phyloP scores from a whole-genome alignment of 1,140 invertebrate genomes.

The Drosophila trapezifrons region DNA sequence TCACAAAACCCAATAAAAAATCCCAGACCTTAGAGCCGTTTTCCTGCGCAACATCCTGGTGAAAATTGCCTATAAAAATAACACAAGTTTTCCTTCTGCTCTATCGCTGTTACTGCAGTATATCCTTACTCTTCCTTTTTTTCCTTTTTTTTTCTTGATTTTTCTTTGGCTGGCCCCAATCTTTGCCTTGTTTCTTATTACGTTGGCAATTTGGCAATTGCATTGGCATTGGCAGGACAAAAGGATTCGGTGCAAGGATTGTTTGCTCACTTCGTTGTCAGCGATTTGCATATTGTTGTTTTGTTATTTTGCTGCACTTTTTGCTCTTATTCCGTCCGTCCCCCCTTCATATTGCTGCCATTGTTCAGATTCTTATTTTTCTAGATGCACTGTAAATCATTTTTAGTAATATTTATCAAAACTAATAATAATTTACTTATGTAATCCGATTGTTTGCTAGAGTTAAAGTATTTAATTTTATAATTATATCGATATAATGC shows the following conservation, averaged over 20 bases:
- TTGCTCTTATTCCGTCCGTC: slow-evolving; percentile 25
- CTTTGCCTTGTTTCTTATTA: slow-evolving; percentile 40
- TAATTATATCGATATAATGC: no score
- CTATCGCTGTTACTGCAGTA: slow-evolving; percentile 11
- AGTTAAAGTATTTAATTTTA: no score
- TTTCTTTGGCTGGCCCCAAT: slow-evolving; percentile 19
- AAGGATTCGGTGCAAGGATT: slow-evolving; percentile 39
- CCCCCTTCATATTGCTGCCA: slow-evolving; percentile 39
- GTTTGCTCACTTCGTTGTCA: slow-evolving; percentile 51
- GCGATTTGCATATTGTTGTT: slow-evolving; percentile 63
- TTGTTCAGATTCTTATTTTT: slow-evolving; percentile 40
- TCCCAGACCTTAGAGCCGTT: neutral
- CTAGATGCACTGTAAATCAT: slow-evolving; percentile 2
- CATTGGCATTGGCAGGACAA: slow-evolving; percentile 46
- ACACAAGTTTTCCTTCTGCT: slow-evolving; percentile 29
- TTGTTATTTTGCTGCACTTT: slow-evolving; percentile 32
- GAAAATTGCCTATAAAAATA: slow-evolving; percentile 36
- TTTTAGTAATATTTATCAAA: no score
- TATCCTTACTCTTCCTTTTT: neutral
- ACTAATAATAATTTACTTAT: no score
- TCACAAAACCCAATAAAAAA: neutral
- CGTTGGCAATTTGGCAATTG: slow-evolving; percentile 51
- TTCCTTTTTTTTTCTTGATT: neutral
- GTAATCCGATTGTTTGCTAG: no score
- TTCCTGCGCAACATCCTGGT: slow-evolving; percentile 1